Percentiles rank a stretch among this genome's conserved stretches.
Conservation (phyloP, 2,888 invertebrate genomes). For the Volucella zonaria region DNA sequence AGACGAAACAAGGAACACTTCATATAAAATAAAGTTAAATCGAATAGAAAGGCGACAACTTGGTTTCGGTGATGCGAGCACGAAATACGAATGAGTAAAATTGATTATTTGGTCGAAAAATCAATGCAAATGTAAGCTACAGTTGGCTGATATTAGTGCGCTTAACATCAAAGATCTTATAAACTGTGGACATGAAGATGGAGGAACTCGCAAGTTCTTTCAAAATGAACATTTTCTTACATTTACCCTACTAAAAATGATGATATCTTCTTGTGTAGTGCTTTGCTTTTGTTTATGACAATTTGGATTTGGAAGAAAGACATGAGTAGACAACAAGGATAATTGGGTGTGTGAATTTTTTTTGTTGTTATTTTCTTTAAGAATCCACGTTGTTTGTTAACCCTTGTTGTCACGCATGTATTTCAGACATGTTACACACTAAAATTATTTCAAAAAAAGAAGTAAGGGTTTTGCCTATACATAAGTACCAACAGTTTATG, state of each 20-base stretch:
- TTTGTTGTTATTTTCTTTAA: background rate
- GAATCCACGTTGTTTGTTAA: background rate
- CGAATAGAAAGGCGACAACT: background rate
- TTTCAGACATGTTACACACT: background rate
- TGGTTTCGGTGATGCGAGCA: constrained; percentile 27
- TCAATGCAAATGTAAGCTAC: constrained; percentile 11
- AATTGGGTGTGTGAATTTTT: constrained; percentile 3
- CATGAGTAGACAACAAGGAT: background rate
- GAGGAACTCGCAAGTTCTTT: background rate
- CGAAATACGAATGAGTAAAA: constrained; percentile 6
- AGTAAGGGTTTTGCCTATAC: constrained; percentile 24
- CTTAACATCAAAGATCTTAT: constrained; percentile 37
- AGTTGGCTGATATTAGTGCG: constrained; percentile 32
- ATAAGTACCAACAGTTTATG: constrained; percentile 29
- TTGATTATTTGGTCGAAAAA: constrained; percentile 16
- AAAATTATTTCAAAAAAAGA: background rate
- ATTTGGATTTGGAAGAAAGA: constrained; percentile 38
- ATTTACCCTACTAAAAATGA: constrained; percentile 35
- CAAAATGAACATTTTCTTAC: constrained; percentile 27
- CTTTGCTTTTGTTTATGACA: constrained; percentile 1
- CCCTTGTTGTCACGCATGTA: constrained; percentile 12
- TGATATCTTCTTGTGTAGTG: background rate
- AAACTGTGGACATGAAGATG: constrained; percentile 27
- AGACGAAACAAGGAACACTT: constrained; percentile 54
- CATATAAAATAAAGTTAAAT: constrained; percentile 2